phyloP scores from a whole-genome alignment of 2,113 vertebrate species.

The Ovis aries region ARS-UI_Ramb_v3.0 NC_056069.1:23457001-23457500 shows the following conservation, averaged over 20 bases:
- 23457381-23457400: neutral
- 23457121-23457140: neutral
- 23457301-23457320: too few species aligned
- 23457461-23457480: neutral
- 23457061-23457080: neutral
- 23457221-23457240: neutral
- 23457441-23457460: neutral
- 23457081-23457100: neutral
- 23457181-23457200: neutral
- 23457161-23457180: neutral
- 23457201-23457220: neutral
- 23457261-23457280: neutral
- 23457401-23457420: neutral
- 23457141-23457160: neutral
- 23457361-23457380: too few species aligned
- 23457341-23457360: neutral
- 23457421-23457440: neutral
- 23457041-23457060: neutral
- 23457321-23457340: neutral
- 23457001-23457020: neutral
- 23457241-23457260: neutral
- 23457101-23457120: neutral
- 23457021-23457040: neutral
- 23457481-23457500: neutral
- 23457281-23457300: neutral